Conservation (phyloP, 35 echinoderm and acorn worm species). For the Lytechinus variegatus region DNA sequence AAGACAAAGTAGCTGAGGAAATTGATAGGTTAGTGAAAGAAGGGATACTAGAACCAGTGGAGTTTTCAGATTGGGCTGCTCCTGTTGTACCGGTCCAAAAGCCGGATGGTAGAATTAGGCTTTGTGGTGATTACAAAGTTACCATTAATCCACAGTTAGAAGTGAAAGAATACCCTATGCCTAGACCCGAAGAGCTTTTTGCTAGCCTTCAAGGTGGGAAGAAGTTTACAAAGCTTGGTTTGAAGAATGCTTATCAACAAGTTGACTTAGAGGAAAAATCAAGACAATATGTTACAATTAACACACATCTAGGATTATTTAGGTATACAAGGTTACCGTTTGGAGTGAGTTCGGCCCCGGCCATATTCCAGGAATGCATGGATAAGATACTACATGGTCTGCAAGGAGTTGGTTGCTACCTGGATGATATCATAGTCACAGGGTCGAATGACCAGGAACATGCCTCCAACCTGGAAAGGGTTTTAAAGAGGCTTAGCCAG, state of each 20-base stretch:
- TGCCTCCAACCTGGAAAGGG: conserved; percentile 52
- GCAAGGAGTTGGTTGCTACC: conserved; percentile 45
- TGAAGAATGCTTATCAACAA: not conserved
- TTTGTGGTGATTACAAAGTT: not conserved
- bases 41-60: not conserved
- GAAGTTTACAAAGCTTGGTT: not conserved
- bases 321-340: conserved; percentile 54
- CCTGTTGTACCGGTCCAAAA: not conserved
- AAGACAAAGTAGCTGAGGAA: not conserved
- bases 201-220: not conserved
- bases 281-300: not conserved
- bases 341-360: conserved; percentile 52
- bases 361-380: conserved; percentile 60
- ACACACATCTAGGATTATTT: too few species aligned
- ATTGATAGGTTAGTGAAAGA: not conserved
- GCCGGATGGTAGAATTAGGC: not conserved
- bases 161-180: not conserved
- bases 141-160: not conserved
- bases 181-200: not conserved
- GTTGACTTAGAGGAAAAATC: not conserved
- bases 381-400: conserved; percentile 58
- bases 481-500: conserved; percentile 43
- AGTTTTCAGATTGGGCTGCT: not conserved
- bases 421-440: conserved; percentile 73
- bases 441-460: conserved; percentile 54